Evolutionary conservation across 2,888 invertebrate species (phyloP).

Genomic region (Himalopsyche tibetana): DNA sequence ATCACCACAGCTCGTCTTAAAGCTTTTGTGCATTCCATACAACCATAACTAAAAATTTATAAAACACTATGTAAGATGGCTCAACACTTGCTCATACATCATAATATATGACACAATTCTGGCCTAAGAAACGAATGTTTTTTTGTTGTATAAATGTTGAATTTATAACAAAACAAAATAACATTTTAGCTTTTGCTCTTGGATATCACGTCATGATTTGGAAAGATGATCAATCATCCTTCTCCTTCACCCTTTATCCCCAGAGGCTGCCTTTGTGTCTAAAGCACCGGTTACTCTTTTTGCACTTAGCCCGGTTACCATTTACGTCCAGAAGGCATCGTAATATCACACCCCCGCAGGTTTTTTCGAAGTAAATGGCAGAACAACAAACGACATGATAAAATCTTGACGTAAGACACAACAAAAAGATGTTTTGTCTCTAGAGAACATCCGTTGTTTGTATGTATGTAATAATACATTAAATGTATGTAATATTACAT

Average conservation of each 20-base stretch:
- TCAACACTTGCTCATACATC: background rate
- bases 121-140: background rate
- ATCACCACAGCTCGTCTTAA: no score
- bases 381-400: background rate
- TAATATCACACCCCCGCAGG: background rate
- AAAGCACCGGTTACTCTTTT: constrained; percentile 34
- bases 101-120: background rate
- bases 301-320: constrained; percentile 12
- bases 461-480: no score
- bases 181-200: constrained; percentile 4
- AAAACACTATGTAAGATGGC: no score
- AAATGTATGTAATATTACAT: no score
- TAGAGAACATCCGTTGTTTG: no score
- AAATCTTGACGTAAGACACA: background rate
- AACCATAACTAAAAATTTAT: no score
- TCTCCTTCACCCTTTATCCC: constrained; percentile 23
- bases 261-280: constrained; percentile 18
- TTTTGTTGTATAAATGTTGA: background rate
- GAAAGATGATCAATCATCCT: constrained; percentile 18
- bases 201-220: constrained; percentile 18
- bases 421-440: no score
- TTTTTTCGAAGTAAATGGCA: background rate
- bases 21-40: no score
- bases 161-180: constrained; percentile 8
- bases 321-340: constrained; percentile 30